Base-by-base conservation (phyloP, 2,113 vertebrate species). In the Barbus barbus region DNA sequence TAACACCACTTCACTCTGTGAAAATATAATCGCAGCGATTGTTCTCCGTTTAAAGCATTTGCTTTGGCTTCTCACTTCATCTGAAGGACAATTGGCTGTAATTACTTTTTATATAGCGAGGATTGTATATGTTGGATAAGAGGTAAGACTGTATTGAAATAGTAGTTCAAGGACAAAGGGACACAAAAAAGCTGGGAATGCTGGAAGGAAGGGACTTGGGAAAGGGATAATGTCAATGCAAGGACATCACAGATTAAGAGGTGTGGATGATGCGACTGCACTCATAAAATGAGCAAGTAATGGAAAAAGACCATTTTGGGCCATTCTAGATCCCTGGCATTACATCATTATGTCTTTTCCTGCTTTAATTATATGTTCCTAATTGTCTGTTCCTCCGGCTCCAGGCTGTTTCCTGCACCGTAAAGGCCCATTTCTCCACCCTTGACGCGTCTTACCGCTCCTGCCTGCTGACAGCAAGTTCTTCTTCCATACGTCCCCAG, bases 391-490 rank as follows among this genome's bases (percentile, higher is more conserved):
- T 71, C 53, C n/a, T 81, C 26, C 46, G 9, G 38, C 53, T 79
- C 41, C 58, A 60, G 79, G 84, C 44, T 74, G 67, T 75, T 67
- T 78, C 60, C 41, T 77, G 73, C 53, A 44, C 24, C 13, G n/a
- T 82, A 67, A 65, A 78, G 73, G 74, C 24, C 60, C 33, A 48
- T 86, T 75, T 75, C 84, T 73, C 65, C n/a, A 33, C 26, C 81
- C 22, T 2, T 46, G 81, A 56, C 6, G 67, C n/a, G 38, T 9
- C 38, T 31, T 24, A 11, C 11, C 24, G n/a, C 38, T 53, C 76
- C 63, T 78, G 75, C 26, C 51, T 13, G 48, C 36, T 82, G 67
- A 56, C 84, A 51, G 20, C 60, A 31, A 77, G 63, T 46, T 69
- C 63, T 77, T 69, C 63, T 75, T 69, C 38, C 63, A 31, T 22